Base-by-base conservation (phyloP, 2,888 invertebrate species). In the Tiliacea citrago region DNA sequence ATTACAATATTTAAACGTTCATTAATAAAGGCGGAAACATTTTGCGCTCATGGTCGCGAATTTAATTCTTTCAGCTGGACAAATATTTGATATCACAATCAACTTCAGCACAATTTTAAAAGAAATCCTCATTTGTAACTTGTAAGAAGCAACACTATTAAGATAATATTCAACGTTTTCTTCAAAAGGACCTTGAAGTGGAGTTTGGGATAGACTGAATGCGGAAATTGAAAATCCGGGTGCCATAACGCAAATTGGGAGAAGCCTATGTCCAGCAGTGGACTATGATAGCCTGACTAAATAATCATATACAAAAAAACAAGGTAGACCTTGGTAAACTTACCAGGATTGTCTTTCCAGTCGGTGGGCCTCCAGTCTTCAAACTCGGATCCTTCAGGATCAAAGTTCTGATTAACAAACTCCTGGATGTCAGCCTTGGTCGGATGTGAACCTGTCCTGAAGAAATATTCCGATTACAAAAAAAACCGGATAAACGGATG, bases 311-410 rank as follows among this genome's bases (percentile, higher is more conserved):
- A 39, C 39, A 39, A 39, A 39, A 61, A 39, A n/a, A 16, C 61
- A 62, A 62, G 0, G 13, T 9, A 16, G 6, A 3, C n/a, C 10
- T 16, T 18, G 10, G 13, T 42, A n/a, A 51, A 35, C 91, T 92
- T 79, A 96, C 96, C 91, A 21, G 99, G 99, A 86, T 97, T 97
- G 57, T 97, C 96, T 63, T 96, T 97, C 98, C 98, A 98, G 91
- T 99, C 99, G 0, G 96, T 90, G 0, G 98, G 98, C 35, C 94
- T 93, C 98, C 98, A 98, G 0, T 97, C 95, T 70, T 97, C 97
- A 84, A 98, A 97, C 92, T 98, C 98, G 4, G 97, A 97, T 0
- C 98, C 98, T 61, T 97, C 97, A 49, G 97, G 96, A n/a, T 98
- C 98, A 88, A 98, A 98, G 88, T 97, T 97, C 58, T 97, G 94